A percentile compares a stretch with the other conserved stretches of the same genome.
Evolutionary conservation across 2,888 invertebrate species (phyloP).

Genomic region (Trachelus tabidus): DNA sequence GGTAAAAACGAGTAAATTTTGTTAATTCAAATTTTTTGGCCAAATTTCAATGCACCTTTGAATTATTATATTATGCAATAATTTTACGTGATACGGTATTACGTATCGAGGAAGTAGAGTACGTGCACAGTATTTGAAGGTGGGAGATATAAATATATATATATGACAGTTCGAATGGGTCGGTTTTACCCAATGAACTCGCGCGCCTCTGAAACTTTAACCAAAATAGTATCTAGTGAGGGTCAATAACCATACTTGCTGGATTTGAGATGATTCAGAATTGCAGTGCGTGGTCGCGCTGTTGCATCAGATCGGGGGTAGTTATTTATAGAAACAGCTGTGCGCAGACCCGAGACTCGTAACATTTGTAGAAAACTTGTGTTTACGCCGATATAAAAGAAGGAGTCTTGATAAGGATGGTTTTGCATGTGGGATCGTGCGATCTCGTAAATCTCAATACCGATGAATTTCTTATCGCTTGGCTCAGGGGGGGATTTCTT

Average conservation of each 20-base stretch:
- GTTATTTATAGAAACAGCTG: slow-evolving; percentile 61
- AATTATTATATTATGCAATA: neutral
- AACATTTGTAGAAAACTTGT: slow-evolving; percentile 44
- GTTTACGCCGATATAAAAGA: neutral
- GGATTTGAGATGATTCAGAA: slow-evolving; percentile 50
- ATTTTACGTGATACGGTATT: neutral
- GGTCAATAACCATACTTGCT: slow-evolving; percentile 59
- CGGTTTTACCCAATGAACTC: neutral
- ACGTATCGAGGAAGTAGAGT: neutral
- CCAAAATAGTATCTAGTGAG: slow-evolving; percentile 47
- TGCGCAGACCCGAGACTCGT: slow-evolving; percentile 45
- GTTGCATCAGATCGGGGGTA: slow-evolving; percentile 61
- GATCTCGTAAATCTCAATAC: neutral
- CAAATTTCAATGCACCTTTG: neutral
- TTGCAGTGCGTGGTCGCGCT: slow-evolving; percentile 35
- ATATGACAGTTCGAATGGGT: neutral
- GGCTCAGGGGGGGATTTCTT: neutral
- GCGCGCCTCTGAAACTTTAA: slow-evolving; percentile 15
- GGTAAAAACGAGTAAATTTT: neutral
- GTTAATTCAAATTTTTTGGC: neutral
- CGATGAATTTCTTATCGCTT: neutral
- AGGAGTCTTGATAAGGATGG: neutral
- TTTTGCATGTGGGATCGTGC: neutral
- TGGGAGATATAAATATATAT: neutral
- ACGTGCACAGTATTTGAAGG: neutral